A percentile compares a stretch with the other conserved stretches of the same genome.
Conservation (phyloP, 2,113 vertebrate genomes). For the Ptyas mucosa region DNA sequence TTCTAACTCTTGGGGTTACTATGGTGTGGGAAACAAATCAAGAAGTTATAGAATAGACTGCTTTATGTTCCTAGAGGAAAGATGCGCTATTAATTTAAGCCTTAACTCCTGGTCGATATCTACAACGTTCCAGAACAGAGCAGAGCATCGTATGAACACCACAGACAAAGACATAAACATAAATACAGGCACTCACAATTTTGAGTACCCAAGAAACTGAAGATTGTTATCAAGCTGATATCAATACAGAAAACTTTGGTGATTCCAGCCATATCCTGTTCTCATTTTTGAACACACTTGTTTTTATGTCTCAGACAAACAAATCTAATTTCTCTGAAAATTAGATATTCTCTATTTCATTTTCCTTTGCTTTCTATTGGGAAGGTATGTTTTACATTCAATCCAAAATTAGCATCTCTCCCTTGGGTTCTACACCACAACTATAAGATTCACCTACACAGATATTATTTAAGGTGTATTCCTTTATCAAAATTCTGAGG, state of each 20-base stretch:
- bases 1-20: not conserved
- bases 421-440: not conserved
- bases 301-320: not conserved
- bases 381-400: not conserved
- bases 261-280: not conserved
- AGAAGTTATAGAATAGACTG: not conserved
- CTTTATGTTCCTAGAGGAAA: not conserved
- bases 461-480: not conserved
- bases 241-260: not conserved
- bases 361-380: not conserved
- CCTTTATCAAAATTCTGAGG: constrained; percentile 6
- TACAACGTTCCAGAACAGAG: not conserved
- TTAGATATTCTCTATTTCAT: not conserved
- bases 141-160: not conserved
- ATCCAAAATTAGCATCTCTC: not conserved
- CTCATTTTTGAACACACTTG: not conserved
- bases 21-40: not conserved
- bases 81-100: not conserved
- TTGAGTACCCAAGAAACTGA: not conserved
- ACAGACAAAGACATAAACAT: not conserved
- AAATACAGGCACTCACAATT: not conserved
- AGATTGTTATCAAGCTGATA: not conserved
- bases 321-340: not conserved
- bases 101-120: not conserved
- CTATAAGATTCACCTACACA: no score